Evolutionary conservation across 2,113 vertebrate species (phyloP).

Genomic region (Columba livia): DNA sequence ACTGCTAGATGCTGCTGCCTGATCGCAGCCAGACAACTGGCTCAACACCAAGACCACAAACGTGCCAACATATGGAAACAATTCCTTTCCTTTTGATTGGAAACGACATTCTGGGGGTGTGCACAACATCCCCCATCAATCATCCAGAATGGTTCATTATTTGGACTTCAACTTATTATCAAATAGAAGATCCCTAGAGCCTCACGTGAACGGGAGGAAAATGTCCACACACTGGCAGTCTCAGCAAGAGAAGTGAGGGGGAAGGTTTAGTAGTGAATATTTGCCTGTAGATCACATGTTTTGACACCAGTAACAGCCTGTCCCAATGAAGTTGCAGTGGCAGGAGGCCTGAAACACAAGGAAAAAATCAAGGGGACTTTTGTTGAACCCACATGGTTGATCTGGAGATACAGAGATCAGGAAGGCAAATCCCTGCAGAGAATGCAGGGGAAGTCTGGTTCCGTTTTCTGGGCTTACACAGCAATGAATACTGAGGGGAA

Average conservation of each 20-base stretch:
- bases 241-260: neutral
- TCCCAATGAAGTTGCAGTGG: neutral
- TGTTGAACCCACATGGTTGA: neutral
- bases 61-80: slow-evolving; percentile 62
- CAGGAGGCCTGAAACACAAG: neutral
- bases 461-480: neutral
- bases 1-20: slow-evolving; percentile 48
- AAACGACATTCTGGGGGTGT: slow-evolving; percentile 36
- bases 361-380: neutral
- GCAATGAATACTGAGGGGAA: neutral
- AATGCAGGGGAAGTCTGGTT: neutral
- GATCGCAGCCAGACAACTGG: slow-evolving; percentile 62
- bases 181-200: slow-evolving; percentile 2
- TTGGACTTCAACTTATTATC: neutral
- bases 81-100: slow-evolving; percentile 48
- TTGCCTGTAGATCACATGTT: neutral
- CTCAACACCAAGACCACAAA: slow-evolving; percentile 22
- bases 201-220: neutral
- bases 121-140: slow-evolving; percentile 43
- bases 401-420: neutral
- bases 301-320: neutral
- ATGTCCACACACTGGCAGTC: neutral
- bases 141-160: neutral
- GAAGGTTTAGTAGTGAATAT: neutral
- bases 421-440: neutral